Evolutionary conservation across 2,888 invertebrate species (phyloP), one percentile per base, ranked within the genome.

Genomic region (Watsonalla binaria): DNA sequence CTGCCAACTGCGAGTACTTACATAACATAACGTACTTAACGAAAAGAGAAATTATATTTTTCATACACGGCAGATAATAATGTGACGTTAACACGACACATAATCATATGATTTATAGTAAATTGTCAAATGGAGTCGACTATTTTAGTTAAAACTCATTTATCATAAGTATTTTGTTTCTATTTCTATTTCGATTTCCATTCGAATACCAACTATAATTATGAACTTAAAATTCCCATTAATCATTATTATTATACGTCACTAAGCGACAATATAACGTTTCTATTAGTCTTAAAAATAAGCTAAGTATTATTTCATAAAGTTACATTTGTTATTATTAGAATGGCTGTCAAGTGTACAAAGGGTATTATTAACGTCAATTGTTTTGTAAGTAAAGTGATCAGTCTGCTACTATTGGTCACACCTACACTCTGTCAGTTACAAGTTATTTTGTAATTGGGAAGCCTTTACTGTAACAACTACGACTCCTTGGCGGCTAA

Each of bases 341-440:
- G 9, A 15, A 15, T 15, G 7, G 9, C 39, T 49, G 15, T 49
- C 48, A 35, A 37, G 33, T n/a, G 9, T 37, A 70, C 69, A 66
- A 71, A 68, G 65, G 65, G 62, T 55, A 62, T 63, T 61, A 71
- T 64, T 68, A 65, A 57, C 49, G 15, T 8, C 63, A 61, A 63
- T 69, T 69, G 68, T 68, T 54, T 60, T 54, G 54, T 56, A 53
- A 55, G 55, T 63, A 56, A 58, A 70, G 60, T 55, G 58, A 66
- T 63, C 57, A 58, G 52, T 66, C 61, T 54, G 55, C 55, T 58
- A 60, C 50, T 62, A 59, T 66, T 70, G 68, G 63, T 65, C 60
- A 64, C 60, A 39, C 49, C 37, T 35, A 35, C 48, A 14, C 42
- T 42, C 11, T 42, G 42, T 11, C 11, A 11, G 42, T 42, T 0